Evolutionary conservation across 1,140 invertebrate species (phyloP).

Genomic region (Bombus sibiricus): DNA sequence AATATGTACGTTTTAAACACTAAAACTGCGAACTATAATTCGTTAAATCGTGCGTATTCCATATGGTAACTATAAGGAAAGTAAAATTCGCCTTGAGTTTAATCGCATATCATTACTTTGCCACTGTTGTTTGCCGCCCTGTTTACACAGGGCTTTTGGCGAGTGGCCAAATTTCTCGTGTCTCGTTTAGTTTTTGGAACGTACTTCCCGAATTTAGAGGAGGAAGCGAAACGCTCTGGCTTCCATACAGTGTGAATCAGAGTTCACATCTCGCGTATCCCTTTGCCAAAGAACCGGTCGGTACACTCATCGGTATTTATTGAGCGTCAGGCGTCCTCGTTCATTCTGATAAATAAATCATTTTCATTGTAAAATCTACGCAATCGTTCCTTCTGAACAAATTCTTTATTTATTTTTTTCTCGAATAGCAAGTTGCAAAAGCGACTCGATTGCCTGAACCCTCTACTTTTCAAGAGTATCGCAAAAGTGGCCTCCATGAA

Average conservation of each 20-base stretch:
- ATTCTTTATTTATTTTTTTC: neutral
- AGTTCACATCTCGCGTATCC: slow-evolving; percentile 16
- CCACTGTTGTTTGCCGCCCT: slow-evolving; percentile 5
- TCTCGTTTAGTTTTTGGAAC: slow-evolving; percentile 17
- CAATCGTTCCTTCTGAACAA: neutral
- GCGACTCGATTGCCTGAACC: neutral
- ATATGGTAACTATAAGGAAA: neutral
- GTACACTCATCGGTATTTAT: slow-evolving; percentile 60
- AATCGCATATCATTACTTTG: slow-evolving; percentile 19
- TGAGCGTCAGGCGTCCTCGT: slow-evolving; percentile 40
- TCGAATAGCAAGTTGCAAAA: neutral
- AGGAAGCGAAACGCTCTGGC: neutral
- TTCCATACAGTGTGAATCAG: slow-evolving; percentile 41
- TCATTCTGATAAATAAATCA: slow-evolving; percentile 35
- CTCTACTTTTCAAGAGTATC: neutral
- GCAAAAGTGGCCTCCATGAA: neutral
- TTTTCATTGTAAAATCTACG: slow-evolving; percentile 35
- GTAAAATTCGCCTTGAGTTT: neutral
- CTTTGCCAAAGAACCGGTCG: slow-evolving; percentile 53
- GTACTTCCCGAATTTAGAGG: slow-evolving; percentile 39
- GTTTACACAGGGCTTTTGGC: slow-evolving; percentile 34
- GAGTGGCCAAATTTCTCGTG: slow-evolving; percentile 37
- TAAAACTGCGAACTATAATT: neutral
- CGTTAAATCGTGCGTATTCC: neutral
- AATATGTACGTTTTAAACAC: too few relatives aligned